Evolutionary conservation across 2,888 invertebrate species (phyloP).

Genomic region (Cyclophora albipunctata): DNA sequence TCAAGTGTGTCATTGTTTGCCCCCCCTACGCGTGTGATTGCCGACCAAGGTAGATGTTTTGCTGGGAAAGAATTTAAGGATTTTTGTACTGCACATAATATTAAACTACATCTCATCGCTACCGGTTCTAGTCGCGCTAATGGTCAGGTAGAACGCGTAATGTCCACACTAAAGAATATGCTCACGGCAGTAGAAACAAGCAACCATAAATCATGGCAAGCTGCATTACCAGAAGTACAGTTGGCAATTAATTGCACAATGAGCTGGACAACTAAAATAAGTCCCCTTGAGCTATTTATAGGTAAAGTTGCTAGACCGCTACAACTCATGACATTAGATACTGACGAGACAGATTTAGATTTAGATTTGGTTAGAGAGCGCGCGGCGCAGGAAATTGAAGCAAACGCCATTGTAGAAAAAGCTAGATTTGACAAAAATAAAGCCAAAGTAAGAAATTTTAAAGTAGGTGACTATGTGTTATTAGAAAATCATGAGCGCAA

Average conservation of each 20-base stretch:
- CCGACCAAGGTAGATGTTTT: slow-evolving; percentile 11
- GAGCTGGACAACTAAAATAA: no score
- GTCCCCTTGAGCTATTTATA: no score
- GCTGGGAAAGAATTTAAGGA: slow-evolving; percentile 7
- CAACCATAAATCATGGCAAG: slow-evolving; percentile 17
- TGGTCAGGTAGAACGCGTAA: slow-evolving; percentile 17
- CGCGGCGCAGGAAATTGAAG: no score
- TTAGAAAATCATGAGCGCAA: no score
- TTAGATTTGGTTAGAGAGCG: no score
- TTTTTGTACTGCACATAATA: slow-evolving; percentile 6
- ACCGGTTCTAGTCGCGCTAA: slow-evolving; percentile 16
- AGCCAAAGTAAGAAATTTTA: no score
- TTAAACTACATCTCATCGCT: slow-evolving; percentile 14
- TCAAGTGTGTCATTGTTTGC: not conserved
- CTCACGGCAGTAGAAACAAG: slow-evolving; percentile 14
- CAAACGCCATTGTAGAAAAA: no score
- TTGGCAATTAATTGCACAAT: slow-evolving; percentile 9
- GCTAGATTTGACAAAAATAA: no score
- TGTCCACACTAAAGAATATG: slow-evolving; percentile 16
- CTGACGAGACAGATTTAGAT: no score
- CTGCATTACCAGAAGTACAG: slow-evolving; percentile 15
- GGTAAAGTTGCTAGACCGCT: no score
- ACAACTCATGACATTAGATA: no score
- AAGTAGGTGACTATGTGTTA: no score
- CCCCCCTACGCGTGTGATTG: slow-evolving; percentile 10